Percentiles rank a stretch among this genome's conserved stretches.
Conservation (phyloP, 30 jellyfish, hydroid and myxozoan genomes). For the Euphysa ruthae region DNA sequence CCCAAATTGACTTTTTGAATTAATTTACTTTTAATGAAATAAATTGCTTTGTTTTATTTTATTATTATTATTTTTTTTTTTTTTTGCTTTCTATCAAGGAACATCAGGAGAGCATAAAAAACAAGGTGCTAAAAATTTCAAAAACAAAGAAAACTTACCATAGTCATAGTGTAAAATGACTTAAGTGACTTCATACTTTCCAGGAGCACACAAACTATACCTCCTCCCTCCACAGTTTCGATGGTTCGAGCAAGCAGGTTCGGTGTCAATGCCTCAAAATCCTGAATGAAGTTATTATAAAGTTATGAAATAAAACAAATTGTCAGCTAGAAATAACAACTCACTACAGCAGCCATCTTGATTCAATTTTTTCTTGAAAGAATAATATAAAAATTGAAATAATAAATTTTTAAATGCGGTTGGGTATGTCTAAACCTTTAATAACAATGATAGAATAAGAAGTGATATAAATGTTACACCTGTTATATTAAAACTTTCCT, state of each 20-base stretch:
- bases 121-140: not conserved
- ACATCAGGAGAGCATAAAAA: no score
- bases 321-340: no score
- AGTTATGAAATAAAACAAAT: no score
- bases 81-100: no score
- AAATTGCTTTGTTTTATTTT: no score
- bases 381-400: not conserved
- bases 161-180: constrained; percentile 87
- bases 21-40: no score
- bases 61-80: no score
- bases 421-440: not conserved
- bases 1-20: no score
- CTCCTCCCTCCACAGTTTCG: constrained; percentile 99
- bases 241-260: constrained; percentile 90
- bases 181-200: constrained; percentile 69
- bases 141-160: constrained; percentile 40
- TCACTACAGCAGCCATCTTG: no score
- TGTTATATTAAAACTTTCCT: no score
- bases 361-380: not conserved
- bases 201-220: constrained; percentile 75
- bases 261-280: constrained; percentile 96
- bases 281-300: constrained; percentile 40
- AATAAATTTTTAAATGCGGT: not conserved
- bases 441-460: no score
- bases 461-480: no score